Evolutionary conservation across 1,140 invertebrate genomes (phyloP).

Genomic region (Plodia interpunctella): DNA sequence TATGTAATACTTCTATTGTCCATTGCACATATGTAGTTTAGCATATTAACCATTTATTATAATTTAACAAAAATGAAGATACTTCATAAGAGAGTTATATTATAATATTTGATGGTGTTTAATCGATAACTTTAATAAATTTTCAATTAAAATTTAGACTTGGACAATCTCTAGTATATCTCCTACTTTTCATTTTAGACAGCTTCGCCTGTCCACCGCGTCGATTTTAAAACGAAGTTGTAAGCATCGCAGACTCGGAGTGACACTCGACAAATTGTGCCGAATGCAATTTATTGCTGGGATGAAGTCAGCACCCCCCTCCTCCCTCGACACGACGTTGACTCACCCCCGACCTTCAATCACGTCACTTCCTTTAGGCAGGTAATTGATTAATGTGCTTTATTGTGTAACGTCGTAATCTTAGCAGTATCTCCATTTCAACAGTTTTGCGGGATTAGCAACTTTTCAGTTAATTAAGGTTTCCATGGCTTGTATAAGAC

Average conservation of each 20-base stretch:
- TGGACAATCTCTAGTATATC: too few species aligned
- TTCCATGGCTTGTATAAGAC: not conserved
- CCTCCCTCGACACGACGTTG: constrained; percentile 6
- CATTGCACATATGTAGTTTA: too few species aligned
- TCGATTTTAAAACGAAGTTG: too few species aligned
- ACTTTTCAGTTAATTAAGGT: constrained; percentile 7
- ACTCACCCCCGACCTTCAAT: constrained; percentile 22
- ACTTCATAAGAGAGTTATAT: too few species aligned
- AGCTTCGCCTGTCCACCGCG: constrained; percentile 14
- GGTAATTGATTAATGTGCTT: constrained; percentile 21
- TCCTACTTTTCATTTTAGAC: too few species aligned
- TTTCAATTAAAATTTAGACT: too few species aligned
- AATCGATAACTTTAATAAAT: too few species aligned
- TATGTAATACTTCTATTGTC: too few species aligned
- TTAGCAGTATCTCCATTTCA: not conserved
- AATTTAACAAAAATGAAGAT: too few species aligned
- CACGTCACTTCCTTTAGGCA: constrained; percentile 9
- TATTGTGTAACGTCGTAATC: constrained; percentile 11
- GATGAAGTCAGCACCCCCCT: constrained; percentile 16
- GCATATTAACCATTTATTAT: too few species aligned
- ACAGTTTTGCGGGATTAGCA: not conserved
- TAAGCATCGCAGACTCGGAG: not conserved
- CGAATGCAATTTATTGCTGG: constrained; percentile 33
- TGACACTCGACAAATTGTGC: constrained; percentile 32
- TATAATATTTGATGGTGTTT: too few species aligned